A percentile compares a stretch with the other conserved stretches of the same genome.
Conservation (phyloP, 2,888 invertebrate species). For the Pterostichus niger region DNA sequence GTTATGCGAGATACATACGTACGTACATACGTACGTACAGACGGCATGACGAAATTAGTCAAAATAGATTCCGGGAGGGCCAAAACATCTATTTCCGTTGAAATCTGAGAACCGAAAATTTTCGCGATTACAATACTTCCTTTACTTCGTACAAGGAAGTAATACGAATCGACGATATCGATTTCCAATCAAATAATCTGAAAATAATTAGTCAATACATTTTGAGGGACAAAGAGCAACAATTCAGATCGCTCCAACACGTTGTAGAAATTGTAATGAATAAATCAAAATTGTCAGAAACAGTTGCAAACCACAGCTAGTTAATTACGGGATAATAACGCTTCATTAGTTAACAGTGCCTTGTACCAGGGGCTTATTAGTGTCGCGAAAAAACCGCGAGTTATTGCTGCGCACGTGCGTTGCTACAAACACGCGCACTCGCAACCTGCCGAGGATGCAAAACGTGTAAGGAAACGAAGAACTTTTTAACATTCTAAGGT, state of each 20-base stretch:
- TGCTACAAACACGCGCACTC: neutral
- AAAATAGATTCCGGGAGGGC: too few species aligned
- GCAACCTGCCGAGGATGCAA: neutral
- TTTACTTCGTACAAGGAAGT: too few species aligned
- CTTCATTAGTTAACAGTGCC: conserved; percentile 60
- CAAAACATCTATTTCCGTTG: too few species aligned
- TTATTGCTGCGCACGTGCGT: conserved; percentile 30
- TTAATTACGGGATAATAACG: conserved; percentile 64
- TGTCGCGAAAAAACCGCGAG: conserved; percentile 49
- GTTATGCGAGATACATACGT: too few species aligned
- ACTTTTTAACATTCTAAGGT: neutral
- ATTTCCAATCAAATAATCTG: too few species aligned
- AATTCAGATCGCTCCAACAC: neutral
- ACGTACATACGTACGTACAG: too few species aligned
- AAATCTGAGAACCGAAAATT: too few species aligned
- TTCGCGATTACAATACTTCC: too few species aligned
- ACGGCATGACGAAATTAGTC: too few species aligned
- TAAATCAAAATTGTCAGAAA: conserved; percentile 64
- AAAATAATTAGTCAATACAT: too few species aligned
- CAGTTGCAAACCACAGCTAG: conserved; percentile 59
- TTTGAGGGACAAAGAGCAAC: too few species aligned
- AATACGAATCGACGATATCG: too few species aligned
- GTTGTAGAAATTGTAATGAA: conserved; percentile 35
- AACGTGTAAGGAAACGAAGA: conserved; percentile 14
- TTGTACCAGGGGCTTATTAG: conserved; percentile 43